phyloP scores from a whole-genome alignment of 2,888 invertebrate genomes.

The Cistogaster globosa region DNA sequence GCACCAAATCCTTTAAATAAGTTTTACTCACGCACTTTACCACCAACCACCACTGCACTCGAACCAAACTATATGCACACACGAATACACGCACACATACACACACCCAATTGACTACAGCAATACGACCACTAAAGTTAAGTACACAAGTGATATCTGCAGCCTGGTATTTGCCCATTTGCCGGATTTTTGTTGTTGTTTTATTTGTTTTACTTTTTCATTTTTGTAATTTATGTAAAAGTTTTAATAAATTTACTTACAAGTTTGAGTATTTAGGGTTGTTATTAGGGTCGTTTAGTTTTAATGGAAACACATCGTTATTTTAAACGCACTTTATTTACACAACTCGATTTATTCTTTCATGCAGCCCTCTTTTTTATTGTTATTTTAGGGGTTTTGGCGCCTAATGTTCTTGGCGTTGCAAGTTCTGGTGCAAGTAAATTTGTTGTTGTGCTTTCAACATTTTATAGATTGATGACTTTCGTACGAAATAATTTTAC shows the following conservation, averaged over 20 bases:
- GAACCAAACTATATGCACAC: neutral
- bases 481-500: conserved; percentile 63
- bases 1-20: conserved; percentile 62
- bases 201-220: neutral
- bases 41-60: conserved; percentile 6
- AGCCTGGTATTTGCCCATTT: conserved; percentile 32
- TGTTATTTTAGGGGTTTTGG: conserved; percentile 55
- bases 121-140: conserved; percentile 72
- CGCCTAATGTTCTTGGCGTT: conserved; percentile 47
- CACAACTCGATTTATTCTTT: neutral
- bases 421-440: neutral
- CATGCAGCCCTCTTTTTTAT: neutral
- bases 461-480: conserved; percentile 66
- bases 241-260: conserved; percentile 62
- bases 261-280: conserved; percentile 54
- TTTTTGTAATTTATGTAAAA: conserved; percentile 64
- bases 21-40: conserved; percentile 69
- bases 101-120: conserved; percentile 59
- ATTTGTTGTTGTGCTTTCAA: neutral
- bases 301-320: conserved; percentile 35
- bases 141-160: conserved; percentile 16
- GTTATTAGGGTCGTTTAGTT: conserved; percentile 58
- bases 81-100: neutral
- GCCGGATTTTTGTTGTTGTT: conserved; percentile 20
- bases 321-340: conserved; percentile 61